Conservation (phyloP, 2,113 vertebrate genomes). For the Muscicapa adusta region DNA sequence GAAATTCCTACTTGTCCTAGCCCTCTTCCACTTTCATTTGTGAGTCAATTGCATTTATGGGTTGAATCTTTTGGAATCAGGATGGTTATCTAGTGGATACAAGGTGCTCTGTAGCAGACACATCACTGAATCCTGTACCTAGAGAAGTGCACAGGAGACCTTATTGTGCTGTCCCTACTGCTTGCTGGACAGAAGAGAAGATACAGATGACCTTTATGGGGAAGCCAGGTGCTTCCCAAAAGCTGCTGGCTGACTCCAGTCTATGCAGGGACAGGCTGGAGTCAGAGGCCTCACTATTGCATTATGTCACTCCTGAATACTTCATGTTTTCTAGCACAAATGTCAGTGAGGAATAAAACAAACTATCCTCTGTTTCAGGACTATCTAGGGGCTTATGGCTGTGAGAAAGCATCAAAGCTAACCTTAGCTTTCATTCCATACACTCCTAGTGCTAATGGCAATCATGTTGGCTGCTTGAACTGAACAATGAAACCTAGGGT, state of each 20-base stretch:
- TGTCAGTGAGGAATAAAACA: not conserved
- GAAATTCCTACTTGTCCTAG: not conserved
- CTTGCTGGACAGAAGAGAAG: not conserved
- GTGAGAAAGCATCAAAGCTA: not conserved
- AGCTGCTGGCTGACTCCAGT: not conserved
- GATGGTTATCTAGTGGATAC: not conserved
- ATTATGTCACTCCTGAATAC: not conserved
- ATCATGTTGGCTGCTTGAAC: not conserved
- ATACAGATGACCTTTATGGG: not conserved
- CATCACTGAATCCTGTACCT: not conserved
- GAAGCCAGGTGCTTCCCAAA: not conserved
- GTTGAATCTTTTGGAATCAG: not conserved
- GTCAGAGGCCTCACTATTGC: not conserved
- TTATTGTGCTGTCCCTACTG: not conserved
- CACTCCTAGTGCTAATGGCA: not conserved
- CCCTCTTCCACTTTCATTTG: not conserved
- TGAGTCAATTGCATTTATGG: not conserved
- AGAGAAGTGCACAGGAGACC: not conserved
- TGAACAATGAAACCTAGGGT: not conserved
- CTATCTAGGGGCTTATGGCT: not conserved
- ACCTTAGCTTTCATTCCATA: not conserved
- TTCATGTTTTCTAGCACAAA: not conserved
- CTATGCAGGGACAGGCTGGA: rapidly evolving
- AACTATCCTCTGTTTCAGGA: not conserved
- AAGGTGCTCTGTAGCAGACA: not conserved